Evolutionary conservation across 2,888 invertebrate species (phyloP), one percentile per base, ranked within the genome.

Genomic region (Horisme vitalbata): DNA sequence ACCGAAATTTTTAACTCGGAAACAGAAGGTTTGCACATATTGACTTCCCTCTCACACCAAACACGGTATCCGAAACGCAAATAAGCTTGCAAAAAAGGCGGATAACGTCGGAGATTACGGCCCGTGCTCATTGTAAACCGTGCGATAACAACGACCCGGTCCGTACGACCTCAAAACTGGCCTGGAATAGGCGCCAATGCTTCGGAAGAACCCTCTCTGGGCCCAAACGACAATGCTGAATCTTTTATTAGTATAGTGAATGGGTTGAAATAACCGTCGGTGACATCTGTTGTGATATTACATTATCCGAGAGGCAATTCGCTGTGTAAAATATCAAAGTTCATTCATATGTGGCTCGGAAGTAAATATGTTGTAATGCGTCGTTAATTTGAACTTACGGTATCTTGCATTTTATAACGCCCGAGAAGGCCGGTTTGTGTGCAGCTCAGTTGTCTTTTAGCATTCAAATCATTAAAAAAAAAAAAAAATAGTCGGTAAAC

Each of bases 161-260:
- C 74, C 68, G 65, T 67, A 66, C 60, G 76, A 77, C 74, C 77
- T 70, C 72, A 70, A 70, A 76, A 69, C 66, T 65, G 65, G 64
- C 59, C 60, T 55, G 61, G 58, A 75, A 75, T 74, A 74, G 74
- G 65, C 67, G 68, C 66, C 71, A 74, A 77, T 71, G 75, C 70
- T 71, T 71, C 65, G 68, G 71, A 75, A 80, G 72, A 63, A 78
- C 83, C 86, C 80, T 80, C 76, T 79, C 77, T 76, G 68, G 74
- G 71, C 60, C 50, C 70, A 75, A 83, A 83, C 83, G 84, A 79
- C 81, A 80, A 79, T 81, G 82, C 83, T 88, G 88, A 87, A 86
- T 88, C 85, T 88, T 87, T 87, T 89, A 89, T 88, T 87, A 85
- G 85, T 83, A 85, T 78, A 67, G 83, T 80, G 82, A 86, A 86